These are phyloP conservation scores for Leucania comma DNA, from an alignment of 2,888 invertebrate species.

Conservation along the genomic window DNA sequence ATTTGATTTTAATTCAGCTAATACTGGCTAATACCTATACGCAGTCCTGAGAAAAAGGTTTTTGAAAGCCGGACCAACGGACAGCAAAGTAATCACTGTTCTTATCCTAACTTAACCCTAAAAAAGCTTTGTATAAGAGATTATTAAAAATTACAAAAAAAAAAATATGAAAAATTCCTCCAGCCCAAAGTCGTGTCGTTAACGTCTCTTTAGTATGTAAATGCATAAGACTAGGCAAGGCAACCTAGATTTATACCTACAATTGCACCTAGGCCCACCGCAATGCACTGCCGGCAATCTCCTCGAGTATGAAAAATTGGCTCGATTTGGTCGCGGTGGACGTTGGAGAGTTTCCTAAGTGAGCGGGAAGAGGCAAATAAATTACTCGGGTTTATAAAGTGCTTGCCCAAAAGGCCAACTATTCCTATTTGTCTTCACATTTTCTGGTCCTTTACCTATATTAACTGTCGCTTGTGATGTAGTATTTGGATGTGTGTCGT, in stretches of 20 bases:
- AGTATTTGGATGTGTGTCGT: too few species aligned
- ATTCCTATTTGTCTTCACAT: constrained; percentile 24
- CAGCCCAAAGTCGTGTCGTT: constrained; percentile 25
- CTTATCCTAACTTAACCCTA: too few species aligned
- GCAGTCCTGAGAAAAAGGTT: too few species aligned
- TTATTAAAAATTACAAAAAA: too few species aligned
- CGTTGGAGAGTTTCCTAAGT: constrained; percentile 28
- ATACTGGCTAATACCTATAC: too few species aligned
- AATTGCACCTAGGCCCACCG: constrained; percentile 51
- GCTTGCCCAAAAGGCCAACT: constrained; percentile 17
- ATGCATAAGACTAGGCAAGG: constrained; percentile 25
- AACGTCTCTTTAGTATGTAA: constrained; percentile 42
- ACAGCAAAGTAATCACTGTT: too few species aligned
- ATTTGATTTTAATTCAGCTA: too few species aligned
- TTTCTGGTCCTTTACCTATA: constrained; percentile 11
- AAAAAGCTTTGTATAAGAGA: too few species aligned
- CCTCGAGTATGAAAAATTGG: constrained; percentile 56
- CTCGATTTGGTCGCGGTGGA: constrained; percentile 18
- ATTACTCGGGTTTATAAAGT: constrained; percentile 45
- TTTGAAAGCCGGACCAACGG: too few species aligned
- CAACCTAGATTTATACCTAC: constrained; percentile 57
- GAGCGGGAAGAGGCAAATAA: constrained; percentile 50
- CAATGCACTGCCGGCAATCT: constrained; percentile 55
- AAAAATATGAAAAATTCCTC: background rate
- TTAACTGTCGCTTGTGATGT: constrained; percentile 9